phyloP scores from a whole-genome alignment of 1,140 invertebrate species.

The Apocrypta bakeri region DNA sequence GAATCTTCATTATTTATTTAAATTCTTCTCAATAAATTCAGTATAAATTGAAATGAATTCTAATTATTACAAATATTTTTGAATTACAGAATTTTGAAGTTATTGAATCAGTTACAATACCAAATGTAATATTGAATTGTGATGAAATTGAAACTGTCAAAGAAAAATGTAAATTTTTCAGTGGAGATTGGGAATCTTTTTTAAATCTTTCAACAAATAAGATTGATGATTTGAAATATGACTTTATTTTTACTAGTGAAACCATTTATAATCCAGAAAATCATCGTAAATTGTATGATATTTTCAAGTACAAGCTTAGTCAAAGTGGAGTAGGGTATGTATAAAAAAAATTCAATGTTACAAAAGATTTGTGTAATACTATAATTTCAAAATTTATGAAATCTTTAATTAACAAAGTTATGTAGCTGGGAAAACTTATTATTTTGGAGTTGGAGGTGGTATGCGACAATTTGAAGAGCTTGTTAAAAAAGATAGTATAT shows the following conservation, averaged over 20 bases:
- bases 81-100: conserved; percentile 86
- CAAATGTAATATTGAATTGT: conserved; percentile 85
- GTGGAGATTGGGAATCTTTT: conserved; percentile 88
- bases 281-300: conserved; percentile 82
- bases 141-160: conserved; percentile 69
- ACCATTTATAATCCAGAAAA: conserved; percentile 92
- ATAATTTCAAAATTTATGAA: conserved; percentile 33
- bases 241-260: conserved; percentile 91
- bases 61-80: conserved; percentile 55
- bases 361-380: conserved; percentile 16
- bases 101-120: conserved; percentile 82
- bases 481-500: conserved; percentile 74
- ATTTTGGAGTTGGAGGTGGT: conserved; percentile 93
- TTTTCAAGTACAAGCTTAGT: conserved; percentile 82
- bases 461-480: conserved; percentile 82
- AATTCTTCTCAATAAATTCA: conserved; percentile 56
- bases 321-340: conserved; percentile 77
- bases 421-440: conserved; percentile 89
- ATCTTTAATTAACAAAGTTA: conserved; percentile 67
- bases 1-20: conserved; percentile 42
- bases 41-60: too few species aligned
- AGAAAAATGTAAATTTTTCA: conserved; percentile 80
- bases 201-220: conserved; percentile 66
- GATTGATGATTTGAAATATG: conserved; percentile 78
- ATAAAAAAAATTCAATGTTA: conserved; percentile 65